phyloP scores from a whole-genome alignment of 2,888 invertebrate genomes.

The Oscheius myriophilus region DNA sequence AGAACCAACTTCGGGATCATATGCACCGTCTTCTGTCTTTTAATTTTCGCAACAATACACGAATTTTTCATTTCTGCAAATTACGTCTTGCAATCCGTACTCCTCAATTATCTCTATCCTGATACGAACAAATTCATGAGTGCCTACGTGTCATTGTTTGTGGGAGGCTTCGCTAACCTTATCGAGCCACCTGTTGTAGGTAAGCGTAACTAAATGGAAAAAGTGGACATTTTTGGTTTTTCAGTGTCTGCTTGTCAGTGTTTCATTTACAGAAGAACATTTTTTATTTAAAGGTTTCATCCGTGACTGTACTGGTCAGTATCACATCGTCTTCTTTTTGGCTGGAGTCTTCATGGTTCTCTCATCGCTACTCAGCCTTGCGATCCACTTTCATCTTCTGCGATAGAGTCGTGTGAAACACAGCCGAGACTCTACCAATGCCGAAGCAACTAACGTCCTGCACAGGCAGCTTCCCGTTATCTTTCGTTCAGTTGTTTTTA shows the following conservation, averaged over 20 bases:
- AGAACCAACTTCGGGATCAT: slow-evolving; percentile 17
- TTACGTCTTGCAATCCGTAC: slow-evolving; percentile 44
- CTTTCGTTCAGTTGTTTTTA: no score
- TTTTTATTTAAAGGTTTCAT: slow-evolving; percentile 41
- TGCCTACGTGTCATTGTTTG: slow-evolving; percentile 87
- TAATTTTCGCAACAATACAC: no score
- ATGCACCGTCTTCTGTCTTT: slow-evolving; percentile 36
- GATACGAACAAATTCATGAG: slow-evolving; percentile 89
- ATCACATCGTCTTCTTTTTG: slow-evolving; percentile 36
- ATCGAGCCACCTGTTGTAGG: slow-evolving; percentile 90
- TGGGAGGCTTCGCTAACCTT: slow-evolving; percentile 89
- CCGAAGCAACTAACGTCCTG: no score
- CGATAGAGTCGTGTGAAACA: no score
- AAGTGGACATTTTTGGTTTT: no score
- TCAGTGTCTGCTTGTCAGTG: no score
- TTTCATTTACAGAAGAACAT: not conserved
- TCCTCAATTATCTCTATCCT: slow-evolving; percentile 85
- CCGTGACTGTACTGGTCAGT: slow-evolving; percentile 42
- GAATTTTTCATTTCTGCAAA: slow-evolving; percentile 48
- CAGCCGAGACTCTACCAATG: no score
- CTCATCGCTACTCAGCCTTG: not conserved
- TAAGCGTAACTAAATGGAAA: no score
- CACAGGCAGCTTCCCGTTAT: no score
- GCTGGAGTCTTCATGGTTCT: slow-evolving; percentile 30
- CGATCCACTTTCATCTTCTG: no score